phyloP scores from a whole-genome alignment of 2,888 invertebrate genomes.

The Notodonta dromedarius region DNA sequence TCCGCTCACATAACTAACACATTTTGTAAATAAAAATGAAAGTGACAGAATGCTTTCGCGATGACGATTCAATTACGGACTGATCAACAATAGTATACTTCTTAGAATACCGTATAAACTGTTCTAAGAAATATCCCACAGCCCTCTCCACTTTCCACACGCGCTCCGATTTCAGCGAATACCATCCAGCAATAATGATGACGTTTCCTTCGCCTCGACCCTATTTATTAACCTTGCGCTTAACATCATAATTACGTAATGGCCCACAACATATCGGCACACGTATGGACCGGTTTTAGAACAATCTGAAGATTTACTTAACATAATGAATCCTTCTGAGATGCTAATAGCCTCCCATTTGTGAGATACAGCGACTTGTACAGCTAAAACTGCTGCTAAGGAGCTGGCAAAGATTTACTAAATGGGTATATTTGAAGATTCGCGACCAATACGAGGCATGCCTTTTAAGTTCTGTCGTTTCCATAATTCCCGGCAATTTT shows the following conservation, averaged over 20 bases:
- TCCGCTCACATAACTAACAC: no score
- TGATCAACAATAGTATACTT: no score
- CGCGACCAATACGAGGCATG: no score
- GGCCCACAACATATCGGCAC: conserved; percentile 11
- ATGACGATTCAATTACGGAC: no score
- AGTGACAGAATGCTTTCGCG: no score
- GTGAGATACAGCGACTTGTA: background rate
- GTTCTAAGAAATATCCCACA: background rate
- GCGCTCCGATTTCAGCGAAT: background rate
- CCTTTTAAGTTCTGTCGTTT: no score
- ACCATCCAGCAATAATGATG: conserved; percentile 12
- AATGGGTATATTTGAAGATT: no score
- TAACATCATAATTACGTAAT: conserved; percentile 7
- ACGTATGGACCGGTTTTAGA: conserved; percentile 26
- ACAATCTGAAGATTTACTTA: conserved; percentile 14
- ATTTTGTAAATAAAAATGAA: no score
- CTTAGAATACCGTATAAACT: no score
- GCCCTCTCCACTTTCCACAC: background rate
- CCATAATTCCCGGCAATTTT: no score
- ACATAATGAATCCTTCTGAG: background rate
- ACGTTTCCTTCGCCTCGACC: conserved; percentile 38
- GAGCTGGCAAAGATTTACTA: no score
- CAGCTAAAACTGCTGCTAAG: no score
- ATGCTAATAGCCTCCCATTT: background rate
- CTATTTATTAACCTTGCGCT: conserved; percentile 21